phyloP scores from a whole-genome alignment of 2,113 vertebrate genomes.

The Alaudala cheleensis region DNA sequence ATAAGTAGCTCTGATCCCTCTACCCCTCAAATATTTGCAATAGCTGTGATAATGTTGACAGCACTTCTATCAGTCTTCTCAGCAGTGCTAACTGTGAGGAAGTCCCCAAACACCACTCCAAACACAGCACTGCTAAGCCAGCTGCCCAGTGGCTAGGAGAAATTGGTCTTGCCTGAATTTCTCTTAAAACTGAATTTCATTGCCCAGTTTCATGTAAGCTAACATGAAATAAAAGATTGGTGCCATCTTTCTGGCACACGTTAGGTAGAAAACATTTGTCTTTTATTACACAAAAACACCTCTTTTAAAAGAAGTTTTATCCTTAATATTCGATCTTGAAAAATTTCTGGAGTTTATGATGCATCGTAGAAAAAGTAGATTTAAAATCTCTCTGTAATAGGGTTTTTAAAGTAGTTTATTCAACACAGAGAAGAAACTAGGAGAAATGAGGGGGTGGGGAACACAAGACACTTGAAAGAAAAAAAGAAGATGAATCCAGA shows the following conservation, averaged over 20 bases:
- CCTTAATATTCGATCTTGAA: background rate
- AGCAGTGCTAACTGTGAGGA: background rate
- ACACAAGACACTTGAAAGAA: background rate
- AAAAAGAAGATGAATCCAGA: background rate
- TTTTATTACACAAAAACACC: fast-evolving
- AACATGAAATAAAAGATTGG: background rate
- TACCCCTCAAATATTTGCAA: background rate
- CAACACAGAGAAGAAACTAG: background rate
- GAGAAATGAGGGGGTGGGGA: fast-evolving
- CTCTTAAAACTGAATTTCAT: background rate
- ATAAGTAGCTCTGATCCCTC: background rate
- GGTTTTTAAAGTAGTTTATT: background rate
- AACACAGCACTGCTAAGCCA: background rate
- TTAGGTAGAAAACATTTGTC: background rate
- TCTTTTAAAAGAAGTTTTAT: background rate
- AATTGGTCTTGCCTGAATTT: background rate
- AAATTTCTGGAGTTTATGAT: background rate
- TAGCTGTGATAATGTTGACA: background rate
- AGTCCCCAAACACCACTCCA: background rate
- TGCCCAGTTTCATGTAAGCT: background rate
- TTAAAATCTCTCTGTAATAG: background rate
- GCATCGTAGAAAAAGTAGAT: background rate
- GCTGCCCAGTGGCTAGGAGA: background rate
- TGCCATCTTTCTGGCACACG: background rate
- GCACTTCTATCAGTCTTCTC: background rate